These are phyloP conservation scores for Hemitrygon akajei DNA, from an alignment of 2,797 vertebrate species.

Conservation along the genomic window DNA sequence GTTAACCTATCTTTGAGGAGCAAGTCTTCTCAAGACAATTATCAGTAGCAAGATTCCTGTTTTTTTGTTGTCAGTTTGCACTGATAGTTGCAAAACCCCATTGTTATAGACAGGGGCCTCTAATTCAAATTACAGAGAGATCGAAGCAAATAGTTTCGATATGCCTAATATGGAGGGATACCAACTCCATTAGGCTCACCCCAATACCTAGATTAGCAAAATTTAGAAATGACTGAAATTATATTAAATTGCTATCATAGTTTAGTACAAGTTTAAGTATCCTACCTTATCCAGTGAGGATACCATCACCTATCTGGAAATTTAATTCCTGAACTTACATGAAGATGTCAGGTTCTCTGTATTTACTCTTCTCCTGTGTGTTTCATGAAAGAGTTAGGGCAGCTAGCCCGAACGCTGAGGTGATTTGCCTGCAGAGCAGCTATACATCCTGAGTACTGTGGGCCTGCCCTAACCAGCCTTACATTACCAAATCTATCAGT, in stretches of 20 bases:
- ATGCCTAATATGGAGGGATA: background rate
- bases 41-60: background rate
- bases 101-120: background rate
- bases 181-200: background rate
- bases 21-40: background rate
- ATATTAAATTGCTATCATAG: background rate
- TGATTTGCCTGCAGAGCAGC: background rate
- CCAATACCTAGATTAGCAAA: background rate
- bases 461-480: background rate
- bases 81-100: background rate
- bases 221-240: background rate
- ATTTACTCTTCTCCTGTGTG: background rate
- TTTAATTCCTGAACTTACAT: background rate
- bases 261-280: background rate
- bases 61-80: background rate
- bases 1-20: slow-evolving; percentile 1
- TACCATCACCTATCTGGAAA: background rate
- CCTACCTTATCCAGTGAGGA: background rate
- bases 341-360: background rate
- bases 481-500: background rate
- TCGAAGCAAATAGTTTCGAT: background rate
- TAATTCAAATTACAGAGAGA: background rate
- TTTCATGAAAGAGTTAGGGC: background rate
- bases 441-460: background rate
- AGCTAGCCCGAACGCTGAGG: background rate